These are phyloP conservation scores for Oikopleura dioica DNA, from an alignment of 23 tunicate genomes.

Conservation along the genomic window DNA sequence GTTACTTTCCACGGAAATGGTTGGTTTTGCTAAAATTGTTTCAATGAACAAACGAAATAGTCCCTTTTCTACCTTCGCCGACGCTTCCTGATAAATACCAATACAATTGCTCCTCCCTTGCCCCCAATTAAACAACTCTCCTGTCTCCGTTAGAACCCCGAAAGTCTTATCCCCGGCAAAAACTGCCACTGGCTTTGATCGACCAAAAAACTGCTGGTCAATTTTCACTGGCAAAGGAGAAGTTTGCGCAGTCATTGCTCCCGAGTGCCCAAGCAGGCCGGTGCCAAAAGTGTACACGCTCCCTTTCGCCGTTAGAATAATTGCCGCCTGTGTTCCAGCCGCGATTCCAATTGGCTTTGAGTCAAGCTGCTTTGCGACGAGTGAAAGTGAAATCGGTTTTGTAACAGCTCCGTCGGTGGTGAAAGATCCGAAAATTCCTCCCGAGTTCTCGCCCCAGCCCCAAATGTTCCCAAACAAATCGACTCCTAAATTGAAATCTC, in stretches of 20 bases:
- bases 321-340: background rate
- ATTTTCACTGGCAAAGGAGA: background rate
- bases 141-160: background rate
- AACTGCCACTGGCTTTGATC: background rate
- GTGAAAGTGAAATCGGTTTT: background rate
- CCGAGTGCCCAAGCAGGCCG: background rate
- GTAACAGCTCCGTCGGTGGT: background rate
- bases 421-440: background rate
- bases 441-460: background rate
- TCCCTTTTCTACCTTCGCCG: no score
- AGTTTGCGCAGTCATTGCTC: background rate
- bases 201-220: background rate
- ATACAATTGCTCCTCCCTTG: background rate
- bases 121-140: conserved; percentile 1
- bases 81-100: background rate
- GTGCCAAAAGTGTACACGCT: conserved; percentile 3
- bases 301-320: background rate
- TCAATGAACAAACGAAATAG: no score
- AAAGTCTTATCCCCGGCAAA: background rate
- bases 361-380: background rate
- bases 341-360: background rate
- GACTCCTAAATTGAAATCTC: background rate
- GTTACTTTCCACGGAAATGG: conserved; percentile 2
- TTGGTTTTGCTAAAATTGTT: background rate
- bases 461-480: background rate